A percentile compares a stretch with the other conserved stretches of the same genome.
These are phyloP conservation scores for Saiga tatarica DNA, from an alignment of 2,113 vertebrate species.

Conservation along the genomic window DNA sequence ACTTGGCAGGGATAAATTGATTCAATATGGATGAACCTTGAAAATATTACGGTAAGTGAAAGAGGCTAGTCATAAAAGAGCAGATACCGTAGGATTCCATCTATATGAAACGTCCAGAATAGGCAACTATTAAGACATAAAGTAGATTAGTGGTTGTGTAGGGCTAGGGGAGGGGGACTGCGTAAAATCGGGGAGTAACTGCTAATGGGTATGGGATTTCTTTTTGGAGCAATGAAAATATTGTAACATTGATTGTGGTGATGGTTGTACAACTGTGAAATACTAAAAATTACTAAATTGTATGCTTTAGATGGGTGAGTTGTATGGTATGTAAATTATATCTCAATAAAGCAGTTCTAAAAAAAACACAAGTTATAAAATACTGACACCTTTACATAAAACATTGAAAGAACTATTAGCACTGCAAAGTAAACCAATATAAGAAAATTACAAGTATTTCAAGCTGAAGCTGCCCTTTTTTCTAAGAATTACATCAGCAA, in stretches of 20 bases:
- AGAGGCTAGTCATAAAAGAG: neutral
- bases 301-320: slow-evolving; percentile 1
- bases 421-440: neutral
- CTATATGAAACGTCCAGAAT: slow-evolving; percentile 9
- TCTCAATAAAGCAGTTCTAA: neutral
- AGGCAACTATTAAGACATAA: neutral
- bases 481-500: slow-evolving; percentile 15
- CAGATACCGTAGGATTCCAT: neutral
- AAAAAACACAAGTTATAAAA: slow-evolving; percentile 36
- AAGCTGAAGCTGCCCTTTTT: neutral
- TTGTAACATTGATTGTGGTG: neutral
- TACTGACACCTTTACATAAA: slow-evolving; percentile 11
- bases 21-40: neutral
- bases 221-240: slow-evolving; percentile 9
- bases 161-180: neutral
- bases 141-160: neutral
- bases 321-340: neutral
- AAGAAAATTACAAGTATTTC: slow-evolving; percentile 25
- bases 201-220: neutral
- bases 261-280: neutral
- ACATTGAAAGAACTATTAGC: slow-evolving; percentile 13
- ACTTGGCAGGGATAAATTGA: neutral
- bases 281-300: neutral
- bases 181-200: neutral
- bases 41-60: neutral